Conservation (phyloP, 2,888 invertebrate species). For the Campoplex nolae region DNA sequence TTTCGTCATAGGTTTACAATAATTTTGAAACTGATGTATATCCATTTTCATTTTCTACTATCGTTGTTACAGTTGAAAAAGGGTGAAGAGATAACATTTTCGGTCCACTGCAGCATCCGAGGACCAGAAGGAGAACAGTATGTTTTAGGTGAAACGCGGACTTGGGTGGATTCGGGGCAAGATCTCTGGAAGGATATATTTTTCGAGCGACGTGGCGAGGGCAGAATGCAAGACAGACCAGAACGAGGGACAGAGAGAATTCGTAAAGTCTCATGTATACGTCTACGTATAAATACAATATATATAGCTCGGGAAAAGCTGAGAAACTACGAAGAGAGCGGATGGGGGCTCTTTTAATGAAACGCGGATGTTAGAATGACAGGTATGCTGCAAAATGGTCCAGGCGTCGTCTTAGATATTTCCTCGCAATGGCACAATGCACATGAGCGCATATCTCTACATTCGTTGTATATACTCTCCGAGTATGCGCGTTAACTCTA, state of each 20-base stretch:
- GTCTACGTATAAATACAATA: not conserved
- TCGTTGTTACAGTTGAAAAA: no score
- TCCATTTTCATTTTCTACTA: no score
- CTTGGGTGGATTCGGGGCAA: constrained; percentile 1
- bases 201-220: constrained; percentile 45
- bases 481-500: not conserved
- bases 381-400: constrained; percentile 81
- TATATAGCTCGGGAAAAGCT: constrained; percentile 16
- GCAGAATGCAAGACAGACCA: constrained; percentile 37
- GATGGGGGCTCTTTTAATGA: constrained; percentile 80
- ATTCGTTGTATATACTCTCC: constrained; percentile 10
- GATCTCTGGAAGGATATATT: constrained; percentile 37
- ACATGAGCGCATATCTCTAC: constrained; percentile 24
- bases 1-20: no score
- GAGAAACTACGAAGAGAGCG: constrained; percentile 42
- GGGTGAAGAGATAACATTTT: not conserved
- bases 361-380: constrained; percentile 81
- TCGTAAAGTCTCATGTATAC: constrained; percentile 32
- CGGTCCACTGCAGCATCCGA: constrained; percentile 31
- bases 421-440: constrained; percentile 27
- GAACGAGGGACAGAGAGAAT: constrained; percentile 26
- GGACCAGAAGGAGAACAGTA: constrained; percentile 30
- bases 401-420: constrained; percentile 74
- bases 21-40: no score
- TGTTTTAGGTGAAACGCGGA: constrained; percentile 58